Percentiles rank a stretch among this genome's conserved stretches.
Evolutionary conservation across 2,113 vertebrate species (phyloP).

Genomic region (Ictidomys tridecemlineatus): DNA sequence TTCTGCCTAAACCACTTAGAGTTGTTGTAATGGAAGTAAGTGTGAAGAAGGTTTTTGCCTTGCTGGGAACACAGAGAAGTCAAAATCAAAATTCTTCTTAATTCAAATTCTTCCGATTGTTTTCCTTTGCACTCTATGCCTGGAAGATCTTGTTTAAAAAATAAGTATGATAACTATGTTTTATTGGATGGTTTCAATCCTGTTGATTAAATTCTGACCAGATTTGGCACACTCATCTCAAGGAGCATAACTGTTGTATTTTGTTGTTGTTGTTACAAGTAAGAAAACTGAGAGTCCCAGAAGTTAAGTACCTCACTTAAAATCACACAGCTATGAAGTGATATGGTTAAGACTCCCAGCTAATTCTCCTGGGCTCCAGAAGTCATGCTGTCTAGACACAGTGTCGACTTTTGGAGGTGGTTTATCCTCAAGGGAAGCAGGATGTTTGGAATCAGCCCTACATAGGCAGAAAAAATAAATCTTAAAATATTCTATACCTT

Average conservation of each 20-base stretch:
- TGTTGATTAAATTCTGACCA: slow-evolving; percentile 12
- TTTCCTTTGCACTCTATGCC: slow-evolving; percentile 6
- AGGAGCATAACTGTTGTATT: not conserved
- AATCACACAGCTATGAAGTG: not conserved
- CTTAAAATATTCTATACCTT: not conserved
- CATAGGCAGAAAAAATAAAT: slow-evolving; percentile 21
- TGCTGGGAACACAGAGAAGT: not conserved
- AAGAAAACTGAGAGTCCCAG: not conserved
- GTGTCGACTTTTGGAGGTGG: not conserved
- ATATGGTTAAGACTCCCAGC: not conserved
- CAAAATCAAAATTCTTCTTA: slow-evolving; percentile 18
- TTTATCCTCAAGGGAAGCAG: not conserved
- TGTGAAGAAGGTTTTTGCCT: slow-evolving; percentile 45
- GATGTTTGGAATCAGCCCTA: not conserved
- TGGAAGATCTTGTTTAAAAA: slow-evolving; percentile 42
- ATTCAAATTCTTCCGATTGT: not conserved
- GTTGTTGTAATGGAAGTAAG: slow-evolving; percentile 56
- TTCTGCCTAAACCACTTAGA: slow-evolving; percentile 62
- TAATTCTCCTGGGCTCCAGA: not conserved
- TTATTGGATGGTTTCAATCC: not conserved
- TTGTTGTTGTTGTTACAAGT: not conserved
- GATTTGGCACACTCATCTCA: not conserved
- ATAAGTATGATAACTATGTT: not conserved
- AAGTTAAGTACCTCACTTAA: not conserved
- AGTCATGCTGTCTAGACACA: not conserved